phyloP scores from a whole-genome alignment of 2,797 vertebrate genomes.

The Onychomys torridus region DNA sequence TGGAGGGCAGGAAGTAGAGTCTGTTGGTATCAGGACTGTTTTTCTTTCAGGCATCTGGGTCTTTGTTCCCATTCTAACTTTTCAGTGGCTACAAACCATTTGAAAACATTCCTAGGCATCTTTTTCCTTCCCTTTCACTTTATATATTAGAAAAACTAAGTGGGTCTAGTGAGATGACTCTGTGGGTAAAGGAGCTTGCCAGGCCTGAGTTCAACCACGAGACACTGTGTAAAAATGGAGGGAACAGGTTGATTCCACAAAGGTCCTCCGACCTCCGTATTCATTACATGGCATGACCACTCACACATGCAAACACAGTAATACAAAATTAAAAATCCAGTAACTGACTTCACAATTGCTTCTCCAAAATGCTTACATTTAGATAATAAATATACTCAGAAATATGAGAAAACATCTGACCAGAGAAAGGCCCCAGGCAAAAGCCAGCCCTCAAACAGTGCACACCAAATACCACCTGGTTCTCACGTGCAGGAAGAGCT shows the following conservation, averaged over 20 bases:
- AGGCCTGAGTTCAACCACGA: not conserved
- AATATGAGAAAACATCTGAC: not conserved
- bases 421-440: not conserved
- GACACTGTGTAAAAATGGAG: not conserved
- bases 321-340: not conserved
- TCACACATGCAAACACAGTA: not conserved
- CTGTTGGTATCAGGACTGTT: not conserved
- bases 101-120: not conserved
- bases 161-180: not conserved
- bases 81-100: not conserved
- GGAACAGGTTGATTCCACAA: not conserved
- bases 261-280: not conserved
- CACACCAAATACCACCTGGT: not conserved
- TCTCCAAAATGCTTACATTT: constrained; percentile 14
- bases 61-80: constrained; percentile 7
- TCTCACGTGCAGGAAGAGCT: not conserved
- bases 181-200: not conserved
- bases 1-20: not conserved
- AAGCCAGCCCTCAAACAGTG: not conserved
- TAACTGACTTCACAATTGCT: constrained; percentile 21
- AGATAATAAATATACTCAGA: not conserved
- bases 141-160: not conserved
- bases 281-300: not conserved
- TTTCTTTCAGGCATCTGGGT: not conserved
- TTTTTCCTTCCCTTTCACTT: not conserved